A percentile compares a stretch with the other conserved stretches of the same genome.
These are phyloP conservation scores for Pongo pygmaeus DNA, from an alignment of 2,113 vertebrate species.

Conservation along the genomic window DNA sequence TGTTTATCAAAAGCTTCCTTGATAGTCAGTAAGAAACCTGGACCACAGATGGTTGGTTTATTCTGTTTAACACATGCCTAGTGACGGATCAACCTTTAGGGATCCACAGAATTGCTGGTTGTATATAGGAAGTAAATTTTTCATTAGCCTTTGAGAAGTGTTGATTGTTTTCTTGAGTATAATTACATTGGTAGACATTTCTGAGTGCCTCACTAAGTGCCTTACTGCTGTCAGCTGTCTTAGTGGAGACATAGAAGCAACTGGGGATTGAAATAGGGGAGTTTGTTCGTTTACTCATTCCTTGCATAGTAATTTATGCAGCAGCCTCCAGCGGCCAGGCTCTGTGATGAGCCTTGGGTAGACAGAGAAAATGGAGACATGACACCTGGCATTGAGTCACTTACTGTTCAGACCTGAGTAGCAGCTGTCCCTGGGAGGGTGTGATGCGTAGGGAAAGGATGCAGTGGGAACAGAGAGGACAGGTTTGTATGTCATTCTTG, in stretches of 20 bases:
- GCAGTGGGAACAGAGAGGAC: background rate
- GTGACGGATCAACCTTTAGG: background rate
- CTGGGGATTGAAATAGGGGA: background rate
- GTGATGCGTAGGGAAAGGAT: background rate
- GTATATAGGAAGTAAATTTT: background rate
- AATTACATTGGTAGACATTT: background rate
- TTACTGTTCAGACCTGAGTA: rapidly evolving
- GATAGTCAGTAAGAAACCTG: background rate
- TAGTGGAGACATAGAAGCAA: background rate
- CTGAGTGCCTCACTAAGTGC: background rate
- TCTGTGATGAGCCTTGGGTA: background rate
- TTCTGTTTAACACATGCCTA: background rate
- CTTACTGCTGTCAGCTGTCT: background rate
- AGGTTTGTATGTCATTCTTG: background rate
- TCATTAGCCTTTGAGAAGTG: background rate
- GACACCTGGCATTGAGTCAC: background rate
- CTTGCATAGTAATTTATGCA: background rate
- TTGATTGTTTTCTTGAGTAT: background rate
- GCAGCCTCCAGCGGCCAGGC: background rate
- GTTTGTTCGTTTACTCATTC: background rate
- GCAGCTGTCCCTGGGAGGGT: background rate
- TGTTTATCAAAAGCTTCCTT: background rate
- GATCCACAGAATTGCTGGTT: background rate
- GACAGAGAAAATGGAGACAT: background rate
- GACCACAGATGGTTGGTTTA: background rate